A percentile compares a stretch with the other conserved stretches of the same genome.
These are phyloP conservation scores for Maconellicoccus hirsutus DNA, from an alignment of 1,140 invertebrate genomes.

Conservation along the genomic window DNA sequence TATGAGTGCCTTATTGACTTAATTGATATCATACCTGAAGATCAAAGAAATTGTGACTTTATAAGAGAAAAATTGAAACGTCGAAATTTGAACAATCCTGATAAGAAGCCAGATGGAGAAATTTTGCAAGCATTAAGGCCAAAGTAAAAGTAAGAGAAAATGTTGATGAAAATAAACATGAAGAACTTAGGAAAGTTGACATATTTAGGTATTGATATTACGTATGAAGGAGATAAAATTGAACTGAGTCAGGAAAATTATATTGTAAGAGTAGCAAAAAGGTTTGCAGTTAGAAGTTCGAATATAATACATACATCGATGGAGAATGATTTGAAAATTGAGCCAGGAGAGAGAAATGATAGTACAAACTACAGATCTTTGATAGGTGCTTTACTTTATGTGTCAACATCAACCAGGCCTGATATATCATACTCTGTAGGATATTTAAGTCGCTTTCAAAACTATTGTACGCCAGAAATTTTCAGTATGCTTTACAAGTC, in stretches of 20 bases:
- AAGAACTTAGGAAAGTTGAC: background rate
- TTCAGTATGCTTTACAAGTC: constrained; percentile 18
- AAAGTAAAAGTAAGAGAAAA: no score
- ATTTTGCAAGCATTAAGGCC: no score
- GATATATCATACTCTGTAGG: constrained; percentile 8
- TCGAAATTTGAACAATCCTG: no score
- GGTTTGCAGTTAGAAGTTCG: constrained; percentile 10
- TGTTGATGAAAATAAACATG: background rate
- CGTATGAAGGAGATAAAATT: background rate
- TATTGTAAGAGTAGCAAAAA: constrained; percentile 7
- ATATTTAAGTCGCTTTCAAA: constrained; percentile 14
- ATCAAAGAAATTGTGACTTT: no score
- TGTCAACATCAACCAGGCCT: background rate
- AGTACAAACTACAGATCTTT: background rate
- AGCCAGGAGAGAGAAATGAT: background rate
- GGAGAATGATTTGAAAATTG: constrained; percentile 19
- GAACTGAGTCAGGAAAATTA: background rate
- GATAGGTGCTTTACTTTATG: constrained; percentile 16
- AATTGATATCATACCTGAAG: no score
- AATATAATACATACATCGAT: constrained; percentile 3
- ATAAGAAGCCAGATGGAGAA: no score
- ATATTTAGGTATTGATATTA: constrained; percentile 18
- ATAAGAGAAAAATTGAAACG: no score
- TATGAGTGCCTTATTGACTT: no score
- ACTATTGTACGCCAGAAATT: background rate